Base-by-base conservation (phyloP, 2,113 vertebrate genomes). In the Parotia lawesii region DNA sequence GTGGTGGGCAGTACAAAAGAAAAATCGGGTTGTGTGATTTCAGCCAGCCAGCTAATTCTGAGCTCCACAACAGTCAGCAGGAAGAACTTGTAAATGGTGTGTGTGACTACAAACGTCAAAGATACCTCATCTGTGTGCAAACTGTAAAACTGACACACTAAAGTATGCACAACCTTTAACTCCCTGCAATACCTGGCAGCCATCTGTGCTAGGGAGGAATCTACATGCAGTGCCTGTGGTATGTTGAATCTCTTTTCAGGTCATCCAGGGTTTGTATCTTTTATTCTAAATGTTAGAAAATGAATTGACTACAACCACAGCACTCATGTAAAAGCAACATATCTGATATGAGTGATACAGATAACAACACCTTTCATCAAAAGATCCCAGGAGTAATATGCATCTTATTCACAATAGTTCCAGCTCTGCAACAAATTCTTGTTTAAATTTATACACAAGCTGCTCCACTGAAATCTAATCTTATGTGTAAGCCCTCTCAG, bases 351-450 rank as follows among this genome's bases (percentile, higher is more conserved):
- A 95, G 38, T 40, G 66, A 83, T 87, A 56, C 25, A 77, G 94
- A 95, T 93, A 93, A 90, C 76, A 90, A 1, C 60, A 76, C 87
- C 54, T 93, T 94, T 94, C 82, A 71, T 83, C 47, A 51, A 51
- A 85, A 85, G 58, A 83, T 85, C 91, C 76, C 89, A 74, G 48
- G 44, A 40, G 71, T 95, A 62, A 70, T 60, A 40, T 44, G 60
- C 47, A 90, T 91, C 74, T 79, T 91, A 79, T 23, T 92, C 91
- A 91, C 77, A 79, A 72, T 22, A 76, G 51, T 66, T 82, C 28
- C 38, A 91, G 24, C n/a, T 20, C 44, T 48, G 42, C 65, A 80
- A 89, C 24, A 89, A 76, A 73, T 76, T 89, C 85, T 73, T 83
- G 42, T 38, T 94, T 70, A 35, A 85, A 94, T 93, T 95, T 83